Base-by-base conservation (phyloP, 2,797 vertebrate genomes). In the Aeoliscus strigatus region DNA sequence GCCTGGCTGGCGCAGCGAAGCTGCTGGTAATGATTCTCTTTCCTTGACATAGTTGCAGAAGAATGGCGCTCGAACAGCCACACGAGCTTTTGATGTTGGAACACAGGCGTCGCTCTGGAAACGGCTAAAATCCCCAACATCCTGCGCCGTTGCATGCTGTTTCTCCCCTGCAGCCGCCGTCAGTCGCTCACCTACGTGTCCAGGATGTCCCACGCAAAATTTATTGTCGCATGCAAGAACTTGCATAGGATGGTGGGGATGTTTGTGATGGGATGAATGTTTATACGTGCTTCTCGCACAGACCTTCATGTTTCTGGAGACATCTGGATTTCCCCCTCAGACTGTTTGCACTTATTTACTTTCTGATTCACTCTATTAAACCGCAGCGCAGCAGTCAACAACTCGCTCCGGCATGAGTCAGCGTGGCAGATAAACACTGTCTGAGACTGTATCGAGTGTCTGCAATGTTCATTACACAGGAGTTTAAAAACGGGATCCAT, bases 241-340 rank as follows among this genome's bases (percentile, higher is more conserved):
- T n/a, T n/a, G n/a, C n/a, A n/a, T n/a, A n/a, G n/a, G n/a, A n/a
- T 38, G 39, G 36, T 43, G 5, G 58, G 56, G 57, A 70, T 73
- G 41, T 82, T 82, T 75, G 54, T 29, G 15, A 48, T 44, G 12
- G 8, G 15, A 8, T 40, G 46, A 52, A 50, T 42, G 15, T 68
- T 67, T 68, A 40, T 21, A 47, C 52, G 34, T 39, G 16, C 14
- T 23, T 34, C n/a, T 53, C 2, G 29, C 60, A 59, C 8, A 11
- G 44, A 46, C 41, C 9, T 23, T 1, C 4, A 6, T 33, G 45
- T 40, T 53, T 9, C 29, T 28, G 35, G 49, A 51, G 48, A 41
- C 32, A 39, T 51, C 65, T 75, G 77, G 75, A 65, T 70, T 79
- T 81, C 47, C 73, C 66, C 67, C 61, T 41, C 64, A 46, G 77